phyloP scores from a whole-genome alignment of 2,797 vertebrate species.

The Amblyraja radiata region DNA sequence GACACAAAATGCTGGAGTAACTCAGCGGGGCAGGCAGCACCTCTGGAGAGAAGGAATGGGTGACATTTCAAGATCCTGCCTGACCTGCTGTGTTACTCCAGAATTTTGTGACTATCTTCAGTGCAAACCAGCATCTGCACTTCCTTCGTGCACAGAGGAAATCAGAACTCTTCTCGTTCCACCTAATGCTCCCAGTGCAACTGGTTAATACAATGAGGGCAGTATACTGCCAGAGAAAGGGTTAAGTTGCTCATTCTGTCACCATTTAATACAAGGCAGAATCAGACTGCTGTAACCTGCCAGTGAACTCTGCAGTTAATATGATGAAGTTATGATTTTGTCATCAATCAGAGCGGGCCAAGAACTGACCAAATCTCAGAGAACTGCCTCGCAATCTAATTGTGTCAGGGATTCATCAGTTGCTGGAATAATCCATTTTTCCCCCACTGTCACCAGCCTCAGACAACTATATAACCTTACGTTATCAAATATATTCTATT shows the following conservation, averaged over 20 bases:
- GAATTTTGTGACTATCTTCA: too few species aligned
- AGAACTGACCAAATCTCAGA: constrained; percentile 82
- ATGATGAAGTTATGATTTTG: constrained; percentile 94
- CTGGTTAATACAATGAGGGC: not conserved
- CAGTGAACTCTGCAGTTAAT: constrained; percentile 94
- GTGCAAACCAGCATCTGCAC: too few species aligned
- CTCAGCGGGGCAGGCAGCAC: too few species aligned
- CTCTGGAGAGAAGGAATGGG: too few species aligned
- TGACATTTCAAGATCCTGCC: too few species aligned
- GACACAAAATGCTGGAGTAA: too few species aligned
- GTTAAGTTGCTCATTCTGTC: constrained; percentile 60
- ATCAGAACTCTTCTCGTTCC: too few species aligned
- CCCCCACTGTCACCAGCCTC: constrained; percentile 71
- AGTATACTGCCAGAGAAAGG: not conserved
- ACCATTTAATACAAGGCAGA: constrained; percentile 81
- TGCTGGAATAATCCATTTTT: constrained; percentile 87
- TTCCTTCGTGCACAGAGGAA: not conserved
- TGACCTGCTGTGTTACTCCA: too few species aligned
- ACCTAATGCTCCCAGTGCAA: not conserved
- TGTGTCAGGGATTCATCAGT: constrained; percentile 92
- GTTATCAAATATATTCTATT: constrained; percentile 79
- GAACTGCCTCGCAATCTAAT: constrained; percentile 92
- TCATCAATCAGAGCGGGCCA: constrained; percentile 84
- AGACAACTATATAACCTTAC: constrained; percentile 72
- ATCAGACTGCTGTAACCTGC: constrained; percentile 81